These are phyloP conservation scores for Spheniscus mendiculus DNA, from an alignment of 2,113 vertebrate species.

Conservation along the genomic window DNA sequence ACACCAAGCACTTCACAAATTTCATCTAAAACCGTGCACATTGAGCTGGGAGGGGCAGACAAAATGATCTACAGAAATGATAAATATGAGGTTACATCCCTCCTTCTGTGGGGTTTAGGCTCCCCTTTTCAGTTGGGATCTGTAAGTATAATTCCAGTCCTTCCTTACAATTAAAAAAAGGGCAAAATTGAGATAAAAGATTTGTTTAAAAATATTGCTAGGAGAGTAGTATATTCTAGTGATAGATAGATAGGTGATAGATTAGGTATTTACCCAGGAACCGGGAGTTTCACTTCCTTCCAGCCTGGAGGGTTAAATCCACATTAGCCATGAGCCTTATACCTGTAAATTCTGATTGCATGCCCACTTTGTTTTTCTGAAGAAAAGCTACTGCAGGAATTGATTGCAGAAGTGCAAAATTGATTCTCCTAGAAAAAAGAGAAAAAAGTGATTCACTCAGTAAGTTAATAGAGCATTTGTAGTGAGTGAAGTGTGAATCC, in stretches of 20 bases:
- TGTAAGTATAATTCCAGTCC: not conserved
- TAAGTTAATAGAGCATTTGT: not conserved
- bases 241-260: not conserved
- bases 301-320: not conserved
- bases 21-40: not conserved
- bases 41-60: not conserved
- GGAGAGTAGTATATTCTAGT: not conserved
- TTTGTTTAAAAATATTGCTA: not conserved
- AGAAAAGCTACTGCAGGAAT: not conserved
- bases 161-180: not conserved
- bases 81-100: not conserved
- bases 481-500: not conserved
- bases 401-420: not conserved
- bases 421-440: not conserved
- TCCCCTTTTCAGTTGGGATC: not conserved
- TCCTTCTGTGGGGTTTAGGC: not conserved
- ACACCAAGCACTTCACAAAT: not conserved
- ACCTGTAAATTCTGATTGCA: not conserved
- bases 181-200: not conserved
- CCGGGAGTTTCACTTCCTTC: not conserved
- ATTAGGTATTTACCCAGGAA: not conserved
- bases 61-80: not conserved
- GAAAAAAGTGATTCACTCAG: not conserved
- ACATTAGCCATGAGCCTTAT: not conserved
- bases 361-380: not conserved